phyloP scores from a whole-genome alignment of 2,888 invertebrate genomes.

The Orgyia antiqua region DNA sequence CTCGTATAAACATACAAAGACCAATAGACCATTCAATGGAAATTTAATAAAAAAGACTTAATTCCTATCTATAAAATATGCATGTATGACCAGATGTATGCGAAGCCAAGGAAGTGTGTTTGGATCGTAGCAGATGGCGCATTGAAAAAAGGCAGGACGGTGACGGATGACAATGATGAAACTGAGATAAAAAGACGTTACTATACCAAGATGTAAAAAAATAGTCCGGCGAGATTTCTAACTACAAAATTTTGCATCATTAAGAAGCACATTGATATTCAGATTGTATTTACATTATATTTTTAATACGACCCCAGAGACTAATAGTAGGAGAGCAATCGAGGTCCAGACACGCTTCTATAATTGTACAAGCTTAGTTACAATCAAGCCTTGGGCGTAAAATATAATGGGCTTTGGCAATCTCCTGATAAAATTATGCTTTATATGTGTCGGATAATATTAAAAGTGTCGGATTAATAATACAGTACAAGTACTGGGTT shows the following conservation, averaged over 20 bases:
- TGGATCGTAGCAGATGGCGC: too few relatives aligned
- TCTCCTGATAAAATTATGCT: neutral
- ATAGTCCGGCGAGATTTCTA: constrained; percentile 34
- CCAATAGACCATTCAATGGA: too few relatives aligned
- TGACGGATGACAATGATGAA: too few relatives aligned
- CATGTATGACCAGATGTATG: too few relatives aligned
- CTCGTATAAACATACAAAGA: too few relatives aligned
- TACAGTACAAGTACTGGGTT: too few relatives aligned
- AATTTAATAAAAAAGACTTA: too few relatives aligned
- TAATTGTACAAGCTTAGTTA: constrained; percentile 48
- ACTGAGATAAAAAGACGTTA: too few relatives aligned
- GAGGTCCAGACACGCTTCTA: constrained; percentile 30
- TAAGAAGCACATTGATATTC: constrained; percentile 52
- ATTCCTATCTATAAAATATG: too few relatives aligned
- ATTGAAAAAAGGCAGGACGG: too few relatives aligned
- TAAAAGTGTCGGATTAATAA: neutral
- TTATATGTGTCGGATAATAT: neutral
- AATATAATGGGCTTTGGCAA: neutral
- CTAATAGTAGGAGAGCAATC: constrained; percentile 36
- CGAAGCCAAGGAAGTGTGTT: too few relatives aligned
- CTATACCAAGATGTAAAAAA: constrained; percentile 31
- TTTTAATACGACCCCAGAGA: constrained; percentile 26
- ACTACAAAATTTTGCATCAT: constrained; percentile 32
- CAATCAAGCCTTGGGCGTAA: constrained; percentile 22
- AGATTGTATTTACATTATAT: constrained; percentile 43